Conservation (phyloP, 2,113 vertebrate species). For the Osmerus eperlanus region DNA sequence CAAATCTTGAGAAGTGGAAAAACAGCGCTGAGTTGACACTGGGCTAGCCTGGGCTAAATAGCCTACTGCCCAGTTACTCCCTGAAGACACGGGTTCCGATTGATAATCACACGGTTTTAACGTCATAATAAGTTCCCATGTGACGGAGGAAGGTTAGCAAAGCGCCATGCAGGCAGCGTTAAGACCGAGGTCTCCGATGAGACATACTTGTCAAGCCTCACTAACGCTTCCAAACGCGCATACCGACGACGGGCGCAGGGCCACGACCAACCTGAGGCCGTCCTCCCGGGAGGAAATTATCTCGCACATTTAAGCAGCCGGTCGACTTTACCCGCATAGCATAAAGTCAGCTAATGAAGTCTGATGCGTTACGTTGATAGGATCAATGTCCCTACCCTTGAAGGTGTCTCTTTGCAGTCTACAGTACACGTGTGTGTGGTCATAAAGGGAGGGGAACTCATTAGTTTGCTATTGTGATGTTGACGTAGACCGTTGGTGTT, state of each 20-base stretch:
- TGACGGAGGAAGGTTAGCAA: too few species aligned
- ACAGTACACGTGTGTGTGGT: background rate
- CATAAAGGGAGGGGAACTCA: too few species aligned
- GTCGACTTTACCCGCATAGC: conserved; percentile 33
- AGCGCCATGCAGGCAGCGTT: too few species aligned
- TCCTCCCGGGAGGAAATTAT: conserved; percentile 34
- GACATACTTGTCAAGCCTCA: conserved; percentile 1
- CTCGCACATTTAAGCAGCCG: conserved; percentile 43
- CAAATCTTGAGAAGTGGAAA: too few species aligned
- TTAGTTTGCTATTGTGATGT: too few species aligned
- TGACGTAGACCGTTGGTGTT: too few species aligned
- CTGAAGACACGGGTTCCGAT: too few species aligned
- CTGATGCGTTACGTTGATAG: conserved; percentile 19
- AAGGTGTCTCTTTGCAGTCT: background rate
- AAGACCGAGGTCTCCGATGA: background rate
- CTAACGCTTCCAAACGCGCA: conserved; percentile 10
- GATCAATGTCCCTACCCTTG: conserved; percentile 10
- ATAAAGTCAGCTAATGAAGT: conserved; percentile 30
- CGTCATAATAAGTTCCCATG: too few species aligned
- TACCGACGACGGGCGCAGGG: conserved; percentile 20
- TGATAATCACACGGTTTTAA: too few species aligned
- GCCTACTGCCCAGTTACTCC: too few species aligned
- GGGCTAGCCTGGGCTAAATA: too few species aligned
- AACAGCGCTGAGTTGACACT: too few species aligned
- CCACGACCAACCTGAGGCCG: conserved; percentile 21